Evolutionary conservation across 2,888 invertebrate species (phyloP).

Genomic region (Papilio gigon): DNA sequence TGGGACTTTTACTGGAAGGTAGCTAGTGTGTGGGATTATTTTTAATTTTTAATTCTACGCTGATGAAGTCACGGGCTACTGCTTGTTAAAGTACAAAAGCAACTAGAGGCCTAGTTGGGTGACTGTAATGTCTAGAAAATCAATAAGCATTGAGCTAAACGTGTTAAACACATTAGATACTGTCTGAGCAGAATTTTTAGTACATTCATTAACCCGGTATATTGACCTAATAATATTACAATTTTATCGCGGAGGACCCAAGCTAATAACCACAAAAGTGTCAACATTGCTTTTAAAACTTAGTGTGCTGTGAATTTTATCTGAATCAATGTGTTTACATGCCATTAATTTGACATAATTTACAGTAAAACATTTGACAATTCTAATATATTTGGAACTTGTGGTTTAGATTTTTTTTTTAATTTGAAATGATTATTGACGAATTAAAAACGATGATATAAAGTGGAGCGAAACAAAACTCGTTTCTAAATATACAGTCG

Average conservation of each 20-base stretch:
- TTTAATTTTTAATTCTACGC: too few relatives aligned
- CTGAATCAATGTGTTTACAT: too few relatives aligned
- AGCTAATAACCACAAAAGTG: neutral
- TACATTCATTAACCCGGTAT: too few relatives aligned
- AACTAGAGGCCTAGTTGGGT: neutral
- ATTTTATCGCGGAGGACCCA: too few relatives aligned
- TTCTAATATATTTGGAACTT: neutral
- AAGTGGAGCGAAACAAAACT: neutral
- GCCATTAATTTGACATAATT: neutral
- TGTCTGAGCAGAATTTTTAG: too few relatives aligned
- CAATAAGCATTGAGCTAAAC: neutral
- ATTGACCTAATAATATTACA: too few relatives aligned
- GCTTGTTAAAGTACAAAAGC: neutral
- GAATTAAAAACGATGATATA: neutral
- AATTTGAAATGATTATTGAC: neutral
- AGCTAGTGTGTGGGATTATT: too few relatives aligned
- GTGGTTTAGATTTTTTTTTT: neutral
- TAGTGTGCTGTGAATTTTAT: neutral
- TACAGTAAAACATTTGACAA: constrained; percentile 5
- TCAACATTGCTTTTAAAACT: neutral
- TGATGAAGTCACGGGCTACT: too few relatives aligned
- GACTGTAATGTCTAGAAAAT: neutral
- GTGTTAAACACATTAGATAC: too few relatives aligned
- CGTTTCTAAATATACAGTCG: neutral
- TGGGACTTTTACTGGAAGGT: too few relatives aligned